Evolutionary conservation across 1,140 invertebrate species (phyloP), one percentile per base, ranked within the genome.

Genomic region (Cydia pomonella): DNA sequence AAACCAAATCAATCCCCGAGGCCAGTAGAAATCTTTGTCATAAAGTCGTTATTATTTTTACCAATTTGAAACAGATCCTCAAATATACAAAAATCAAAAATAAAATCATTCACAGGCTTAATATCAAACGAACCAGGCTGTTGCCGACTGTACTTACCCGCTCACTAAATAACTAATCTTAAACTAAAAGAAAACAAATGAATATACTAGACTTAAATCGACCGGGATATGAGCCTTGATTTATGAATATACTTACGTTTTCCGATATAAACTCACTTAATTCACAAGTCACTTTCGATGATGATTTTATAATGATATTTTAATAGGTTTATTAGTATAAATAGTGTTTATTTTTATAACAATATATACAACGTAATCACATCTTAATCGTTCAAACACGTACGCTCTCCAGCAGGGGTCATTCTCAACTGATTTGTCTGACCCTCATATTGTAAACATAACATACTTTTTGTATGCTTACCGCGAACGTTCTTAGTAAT

Each of bases 371-470:
- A 33, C 29, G 6, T 16, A 53, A 7, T 53, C 16, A 53, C 50
- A 21, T 53, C 7, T 18, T 53, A 18, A 18, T 18, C 4, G 50
- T 53, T 21, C 5, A 18, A 23, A 59, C 47, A 50, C 53, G 53
- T 59, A 7, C 21, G 21, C 21, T 12, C 9, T 59, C 53, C 21
- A 0, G 5, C 13, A 7, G 47, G 47, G 47, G 47, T 50, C 47
- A 18, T 6, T 7, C 1, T 3, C 16, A 50, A 50, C 47, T 50
- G 47, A n/a, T 44, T 44, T 44, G n/a, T 50, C 47, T 50, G 47
- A 50, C n/a, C 47, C 47, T 50, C 47, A 7, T 50, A 50, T 50
- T 50, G 47, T 50, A 50, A 50, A 50, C 47, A 50, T 50, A 50
- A n/a, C 16, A n/a, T 50, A 50, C n/a, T 38, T 27, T 38, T 27